Percentiles rank a stretch among this genome's conserved stretches.
These are phyloP conservation scores for Theropithecus gelada DNA, from an alignment of 2,113 vertebrate genomes.

Conservation along the genomic window DNA sequence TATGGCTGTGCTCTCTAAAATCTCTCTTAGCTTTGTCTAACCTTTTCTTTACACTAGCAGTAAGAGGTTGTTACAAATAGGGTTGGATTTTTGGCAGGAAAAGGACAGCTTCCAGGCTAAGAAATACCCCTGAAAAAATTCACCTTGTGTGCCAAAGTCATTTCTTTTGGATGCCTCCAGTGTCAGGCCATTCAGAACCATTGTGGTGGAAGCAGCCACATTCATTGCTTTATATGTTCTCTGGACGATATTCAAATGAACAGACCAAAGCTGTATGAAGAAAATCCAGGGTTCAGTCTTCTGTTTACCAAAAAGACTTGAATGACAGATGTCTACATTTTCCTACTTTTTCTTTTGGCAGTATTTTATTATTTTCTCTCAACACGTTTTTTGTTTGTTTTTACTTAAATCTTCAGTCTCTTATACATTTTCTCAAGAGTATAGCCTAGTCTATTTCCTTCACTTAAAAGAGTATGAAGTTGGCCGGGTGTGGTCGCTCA, in stretches of 20 bases:
- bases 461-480: conserved; percentile 23
- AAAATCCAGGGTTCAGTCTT: conserved; percentile 9
- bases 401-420: not conserved
- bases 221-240: not conserved
- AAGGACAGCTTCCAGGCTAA: conserved; percentile 37
- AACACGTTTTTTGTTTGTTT: not conserved
- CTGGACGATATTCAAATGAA: not conserved
- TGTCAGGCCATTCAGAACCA: not conserved
- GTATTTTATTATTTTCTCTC: conserved; percentile 41
- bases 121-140: conserved; percentile 44
- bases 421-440: not conserved
- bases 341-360: conserved; percentile 13
- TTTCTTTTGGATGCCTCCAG: conserved; percentile 1
- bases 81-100: conserved; percentile 40
- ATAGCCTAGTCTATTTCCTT: conserved; percentile 48
- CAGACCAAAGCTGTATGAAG: not conserved
- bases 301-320: conserved; percentile 43
- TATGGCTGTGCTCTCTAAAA: not conserved
- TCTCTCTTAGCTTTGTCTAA: not conserved
- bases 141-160: not conserved
- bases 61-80: not conserved
- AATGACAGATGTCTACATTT: conserved; percentile 39
- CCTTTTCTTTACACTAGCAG: not conserved
- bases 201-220: not conserved
- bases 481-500: no score